A percentile compares a stretch with the other conserved stretches of the same genome.
These are phyloP conservation scores for Stratiolaelaps scimitus DNA, from an alignment of 1,140 invertebrate species.

Conservation along the genomic window DNA sequence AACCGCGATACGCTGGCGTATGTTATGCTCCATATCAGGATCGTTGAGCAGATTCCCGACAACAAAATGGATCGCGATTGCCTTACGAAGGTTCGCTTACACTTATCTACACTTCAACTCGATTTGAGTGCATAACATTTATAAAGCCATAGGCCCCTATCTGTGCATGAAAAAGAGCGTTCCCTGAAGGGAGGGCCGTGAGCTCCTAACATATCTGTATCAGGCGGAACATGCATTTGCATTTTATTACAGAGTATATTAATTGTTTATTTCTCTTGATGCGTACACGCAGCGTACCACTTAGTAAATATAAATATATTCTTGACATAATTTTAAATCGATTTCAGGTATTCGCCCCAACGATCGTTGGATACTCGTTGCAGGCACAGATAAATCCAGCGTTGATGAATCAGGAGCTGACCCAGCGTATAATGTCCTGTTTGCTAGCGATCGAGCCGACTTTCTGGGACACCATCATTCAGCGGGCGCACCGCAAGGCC, in stretches of 20 bases:
- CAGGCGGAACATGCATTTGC: no score
- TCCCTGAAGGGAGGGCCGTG: no score
- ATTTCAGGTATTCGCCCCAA: slow-evolving; percentile 23
- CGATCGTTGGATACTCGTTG: slow-evolving; percentile 17
- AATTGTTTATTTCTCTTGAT: no score
- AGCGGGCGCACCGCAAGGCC: neutral
- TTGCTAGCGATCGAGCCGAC: slow-evolving; percentile 8
- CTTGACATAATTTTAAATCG: neutral
- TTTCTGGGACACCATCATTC: slow-evolving; percentile 16
- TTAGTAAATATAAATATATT: no score
- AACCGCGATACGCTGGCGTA: slow-evolving; percentile 24
- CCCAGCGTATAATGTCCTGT: slow-evolving; percentile 10
- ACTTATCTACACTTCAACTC: no score
- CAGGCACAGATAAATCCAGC: slow-evolving; percentile 14
- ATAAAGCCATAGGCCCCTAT: no score
- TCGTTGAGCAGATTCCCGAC: slow-evolving; percentile 15
- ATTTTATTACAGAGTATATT: no score
- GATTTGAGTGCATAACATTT: no score
- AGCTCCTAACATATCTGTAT: no score
- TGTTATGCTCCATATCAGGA: slow-evolving; percentile 14
- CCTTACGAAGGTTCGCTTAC: neutral
- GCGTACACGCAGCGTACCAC: no score
- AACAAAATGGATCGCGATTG: slow-evolving; percentile 18
- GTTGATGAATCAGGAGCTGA: slow-evolving; percentile 10
- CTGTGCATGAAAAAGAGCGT: no score